Conservation (phyloP, 1,140 invertebrate genomes). For the Drosophila navojoa region DNA sequence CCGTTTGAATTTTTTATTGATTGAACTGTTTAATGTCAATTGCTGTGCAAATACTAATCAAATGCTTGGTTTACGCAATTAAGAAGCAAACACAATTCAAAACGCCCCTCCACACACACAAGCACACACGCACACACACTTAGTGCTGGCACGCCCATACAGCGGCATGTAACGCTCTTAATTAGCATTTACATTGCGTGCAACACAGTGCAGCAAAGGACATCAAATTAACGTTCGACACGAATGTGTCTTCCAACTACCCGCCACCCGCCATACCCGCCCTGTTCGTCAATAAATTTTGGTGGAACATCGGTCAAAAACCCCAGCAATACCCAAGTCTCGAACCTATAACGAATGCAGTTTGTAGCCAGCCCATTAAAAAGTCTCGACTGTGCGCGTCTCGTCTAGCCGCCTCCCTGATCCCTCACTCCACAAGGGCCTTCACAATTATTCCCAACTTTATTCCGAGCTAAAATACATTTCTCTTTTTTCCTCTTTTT, state of each 20-base stretch:
- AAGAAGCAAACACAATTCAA: slow-evolving; percentile 54
- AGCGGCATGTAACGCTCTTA: slow-evolving; percentile 40
- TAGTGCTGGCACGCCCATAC: slow-evolving; percentile 27
- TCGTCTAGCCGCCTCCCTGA: background rate
- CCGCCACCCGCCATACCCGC: too few species aligned
- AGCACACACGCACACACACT: background rate
- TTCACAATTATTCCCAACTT: slow-evolving; percentile 54
- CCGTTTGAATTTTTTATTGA: slow-evolving; percentile 78
- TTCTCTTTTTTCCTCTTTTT: too few species aligned
- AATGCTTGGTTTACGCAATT: slow-evolving; percentile 77
- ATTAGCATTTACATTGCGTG: slow-evolving; percentile 79
- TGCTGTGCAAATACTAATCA: slow-evolving; percentile 78
- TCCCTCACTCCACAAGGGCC: background rate
- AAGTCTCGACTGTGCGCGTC: slow-evolving; percentile 31
- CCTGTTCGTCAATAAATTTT: background rate
- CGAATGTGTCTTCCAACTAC: slow-evolving; percentile 6
- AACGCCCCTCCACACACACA: slow-evolving; percentile 3
- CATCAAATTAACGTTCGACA: slow-evolving; percentile 65
- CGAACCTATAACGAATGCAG: slow-evolving; percentile 25
- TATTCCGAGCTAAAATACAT: background rate
- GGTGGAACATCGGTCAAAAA: slow-evolving; percentile 38
- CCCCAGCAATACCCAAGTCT: slow-evolving; percentile 24
- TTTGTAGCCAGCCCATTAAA: slow-evolving; percentile 27
- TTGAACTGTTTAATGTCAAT: slow-evolving; percentile 78
- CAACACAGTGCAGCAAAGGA: slow-evolving; percentile 63